phyloP scores from a whole-genome alignment of 2,113 vertebrate species.

The Ophiodon elongatus region DNA sequence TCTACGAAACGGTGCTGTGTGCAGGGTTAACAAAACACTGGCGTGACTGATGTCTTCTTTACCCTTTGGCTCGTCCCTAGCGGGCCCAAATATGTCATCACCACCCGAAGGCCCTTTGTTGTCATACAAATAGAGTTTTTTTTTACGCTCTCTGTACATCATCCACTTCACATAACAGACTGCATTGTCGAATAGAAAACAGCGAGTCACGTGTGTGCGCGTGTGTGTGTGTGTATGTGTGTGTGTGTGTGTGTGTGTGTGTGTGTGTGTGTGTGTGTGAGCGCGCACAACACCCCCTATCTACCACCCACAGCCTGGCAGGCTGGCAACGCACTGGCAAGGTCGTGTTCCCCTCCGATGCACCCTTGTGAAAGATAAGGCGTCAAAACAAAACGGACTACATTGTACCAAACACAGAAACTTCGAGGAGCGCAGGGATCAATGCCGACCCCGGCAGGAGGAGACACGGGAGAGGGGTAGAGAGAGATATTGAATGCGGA shows the following conservation, averaged over 20 bases:
- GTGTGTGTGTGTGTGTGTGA: background rate
- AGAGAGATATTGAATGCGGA: slow-evolving; percentile 18
- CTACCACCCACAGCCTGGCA: slow-evolving; percentile 55
- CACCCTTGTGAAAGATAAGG: slow-evolving; percentile 60
- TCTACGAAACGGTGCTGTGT: slow-evolving; percentile 1
- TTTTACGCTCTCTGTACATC: background rate
- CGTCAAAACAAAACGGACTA: slow-evolving; percentile 56
- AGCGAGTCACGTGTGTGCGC: slow-evolving; percentile 9
- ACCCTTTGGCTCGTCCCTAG: slow-evolving; percentile 8
- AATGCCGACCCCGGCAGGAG: slow-evolving; percentile 28
- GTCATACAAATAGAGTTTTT: background rate
- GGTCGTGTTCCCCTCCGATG: slow-evolving; percentile 54
- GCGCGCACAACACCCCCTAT: slow-evolving; percentile 41
- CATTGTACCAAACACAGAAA: slow-evolving; percentile 41
- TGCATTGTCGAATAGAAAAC: slow-evolving; percentile 27
- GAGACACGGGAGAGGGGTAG: background rate
- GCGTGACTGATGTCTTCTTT: slow-evolving; percentile 33
- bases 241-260: too few relatives aligned
- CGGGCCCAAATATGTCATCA: background rate
- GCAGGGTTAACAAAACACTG: slow-evolving; percentile 21
- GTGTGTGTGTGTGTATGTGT: too few relatives aligned
- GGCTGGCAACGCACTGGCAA: slow-evolving; percentile 46
- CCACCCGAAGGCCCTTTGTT: background rate
- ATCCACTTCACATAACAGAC: slow-evolving; percentile 11
- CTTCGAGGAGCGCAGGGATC: slow-evolving; percentile 50